Base-by-base conservation (phyloP, 2,797 vertebrate species). In the Amblyraja radiata region DNA sequence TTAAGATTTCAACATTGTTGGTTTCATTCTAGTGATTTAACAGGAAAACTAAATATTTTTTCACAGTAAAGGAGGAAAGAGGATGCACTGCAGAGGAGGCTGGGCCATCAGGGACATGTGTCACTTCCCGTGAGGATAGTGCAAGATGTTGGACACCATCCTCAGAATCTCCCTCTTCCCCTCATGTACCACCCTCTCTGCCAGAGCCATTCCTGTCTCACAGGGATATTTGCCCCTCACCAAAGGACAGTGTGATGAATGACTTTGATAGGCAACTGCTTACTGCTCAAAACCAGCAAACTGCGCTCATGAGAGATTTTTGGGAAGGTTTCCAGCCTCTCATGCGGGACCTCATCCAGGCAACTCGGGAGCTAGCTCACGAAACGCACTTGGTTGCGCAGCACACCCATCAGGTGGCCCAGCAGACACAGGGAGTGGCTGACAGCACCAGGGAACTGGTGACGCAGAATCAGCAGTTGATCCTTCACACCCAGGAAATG, bases 351-450 rank as follows among this genome's bases (percentile, higher is more conserved):
- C 90, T 91, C 25, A 54, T 91, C 54, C 68, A 91, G 21, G 90
- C 68, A 39, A 91, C 90, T 36, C 68, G 68, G 36, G 90, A 91
- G 68, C 39, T 91, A 91, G 90, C 90, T 25, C 90, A 91, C 28
- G 90, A 74, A 91, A 91, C 90, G 13, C 90, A 91, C 36, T 91
- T 91, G 32, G 90, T 91, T 74, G 90, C 90, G 25, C 32, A 91
- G 32, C 68, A 91, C 11, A 91, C 90, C 71, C 90, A 74, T 14
- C 36, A 91, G 68, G 18, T 91, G 90, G 90, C 90, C 23, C 90
- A 91, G 65, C 90, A 74, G 68, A 91, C 61, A 4, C 36, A 90
- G 88, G 88, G 88, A 90, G 36, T 73, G 88, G 88, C 68, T 13
- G 32, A 90, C n/a, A 90, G 63, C 71, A 91, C 90, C 68, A 91